Evolutionary conservation across 2,113 vertebrate genomes (phyloP), one percentile per base, ranked within the genome.

Genomic region (Istiophorus platypterus): DNA sequence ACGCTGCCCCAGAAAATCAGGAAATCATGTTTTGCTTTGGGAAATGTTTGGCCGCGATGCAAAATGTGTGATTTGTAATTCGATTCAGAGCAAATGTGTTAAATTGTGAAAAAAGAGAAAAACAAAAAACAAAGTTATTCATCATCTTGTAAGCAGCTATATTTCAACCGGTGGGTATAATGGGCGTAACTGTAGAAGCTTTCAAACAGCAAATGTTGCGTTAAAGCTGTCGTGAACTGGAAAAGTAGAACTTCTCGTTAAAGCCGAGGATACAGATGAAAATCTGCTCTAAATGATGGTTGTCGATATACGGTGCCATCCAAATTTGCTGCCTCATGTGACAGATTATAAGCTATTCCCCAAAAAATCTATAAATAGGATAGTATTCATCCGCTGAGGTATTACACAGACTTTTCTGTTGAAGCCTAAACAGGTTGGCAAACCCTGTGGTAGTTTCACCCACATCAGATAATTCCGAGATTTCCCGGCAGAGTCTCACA

Each of bases 391-490:
- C 52, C 39, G 72, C 52, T 57, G 24, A 71, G 68, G 78, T 62
- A 62, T 69, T 69, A 76, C 62, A 59, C 22, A 37, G 34, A 59
- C 47, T 65, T 47, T 39, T 45, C 39, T 81, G 72, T 75, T 68
- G 65, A 52, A 41, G 56, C 34, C 12, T 78, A 26, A 82, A 88
- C 49, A 49, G 42, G 54, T 29, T 54, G 49, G 27, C 20, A 39
- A 75, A 58, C 78, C 58, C 51, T 68, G 39, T 72, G 57, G 70
- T 71, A 34, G 15, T 59, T 59, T 27, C 22, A 47, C 47, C 64
- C 14, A 4, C 42, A 41, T 61, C 47, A 65, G 6, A 17, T 82
- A 80, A 89, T 86, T 84, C 56, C 2, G 52, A 78, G 59, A 70
- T 68, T 68, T 70, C 70, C 37, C 37, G 20, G 12, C 57, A 58